These are phyloP conservation scores for Muscidifurax raptorellus DNA, from an alignment of 1,140 invertebrate genomes.

Conservation along the genomic window DNA sequence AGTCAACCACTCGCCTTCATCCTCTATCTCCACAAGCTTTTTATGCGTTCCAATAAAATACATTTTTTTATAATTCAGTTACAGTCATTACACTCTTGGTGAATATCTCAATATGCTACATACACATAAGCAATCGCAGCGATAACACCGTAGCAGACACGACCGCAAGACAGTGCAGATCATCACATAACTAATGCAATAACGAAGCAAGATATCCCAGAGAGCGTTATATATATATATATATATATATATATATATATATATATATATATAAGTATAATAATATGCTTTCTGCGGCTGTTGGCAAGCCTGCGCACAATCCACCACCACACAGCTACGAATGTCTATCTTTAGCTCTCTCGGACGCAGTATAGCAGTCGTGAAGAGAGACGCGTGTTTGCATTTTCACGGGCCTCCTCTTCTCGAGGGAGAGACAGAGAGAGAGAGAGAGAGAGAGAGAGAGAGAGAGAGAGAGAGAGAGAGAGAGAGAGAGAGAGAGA, in stretches of 20 bases:
- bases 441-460: neutral
- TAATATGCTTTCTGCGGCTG: neutral
- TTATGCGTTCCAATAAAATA: neutral
- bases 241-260: neutral
- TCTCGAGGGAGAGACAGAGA: neutral
- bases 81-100: neutral
- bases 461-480: too few species aligned
- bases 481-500: neutral
- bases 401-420: conserved; percentile 2
- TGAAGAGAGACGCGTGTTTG: neutral
- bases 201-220: neutral
- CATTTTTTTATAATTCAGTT: neutral
- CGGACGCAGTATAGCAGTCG: neutral
- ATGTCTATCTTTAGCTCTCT: conserved; percentile 2
- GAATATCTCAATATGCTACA: neutral
- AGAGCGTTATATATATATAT: neutral
- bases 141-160: neutral
- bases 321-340: neutral
- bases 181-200: neutral
- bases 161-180: too few species aligned
- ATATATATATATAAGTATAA: neutral
- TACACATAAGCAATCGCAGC: too few species aligned
- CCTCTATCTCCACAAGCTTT: neutral
- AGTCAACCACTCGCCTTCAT: neutral
- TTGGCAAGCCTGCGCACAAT: neutral